A percentile compares a stretch with the other conserved stretches of the same genome.
These are phyloP conservation scores for Xiphorhynchus elegans DNA, from an alignment of 2,113 vertebrate genomes.

Conservation along the genomic window DNA sequence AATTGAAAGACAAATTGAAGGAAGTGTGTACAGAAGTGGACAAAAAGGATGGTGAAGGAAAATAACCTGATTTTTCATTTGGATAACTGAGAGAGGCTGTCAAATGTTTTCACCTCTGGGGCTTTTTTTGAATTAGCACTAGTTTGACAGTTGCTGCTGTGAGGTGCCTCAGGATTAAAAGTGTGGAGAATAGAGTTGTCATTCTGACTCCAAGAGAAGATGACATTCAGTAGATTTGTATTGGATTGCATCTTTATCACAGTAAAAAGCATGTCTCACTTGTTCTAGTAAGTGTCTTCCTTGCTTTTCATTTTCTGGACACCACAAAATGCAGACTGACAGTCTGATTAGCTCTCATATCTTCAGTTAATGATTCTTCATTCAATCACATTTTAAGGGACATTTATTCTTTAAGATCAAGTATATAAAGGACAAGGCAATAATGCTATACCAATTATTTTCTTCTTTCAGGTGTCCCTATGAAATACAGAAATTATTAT, in stretches of 20 bases:
- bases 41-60: not conserved
- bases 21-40: not conserved
- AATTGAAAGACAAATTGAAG: not conserved
- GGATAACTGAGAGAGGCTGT: slow-evolving; percentile 44
- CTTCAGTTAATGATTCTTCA: slow-evolving; percentile 45
- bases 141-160: slow-evolving; percentile 66
- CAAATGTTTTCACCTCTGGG: slow-evolving; percentile 34
- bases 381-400: slow-evolving; percentile 38
- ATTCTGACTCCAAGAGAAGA: slow-evolving; percentile 63
- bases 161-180: slow-evolving; percentile 68
- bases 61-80: slow-evolving; percentile 48
- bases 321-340: slow-evolving; percentile 53
- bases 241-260: slow-evolving; percentile 59
- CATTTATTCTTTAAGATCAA: not conserved
- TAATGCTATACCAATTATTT: not conserved
- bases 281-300: slow-evolving; percentile 51
- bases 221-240: slow-evolving; percentile 59
- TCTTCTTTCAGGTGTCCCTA: not conserved
- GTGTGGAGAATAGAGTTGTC: slow-evolving; percentile 64
- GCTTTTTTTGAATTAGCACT: slow-evolving; percentile 66
- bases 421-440: not conserved
- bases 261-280: slow-evolving; percentile 45
- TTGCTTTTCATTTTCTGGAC: slow-evolving; percentile 19
- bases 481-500: slow-evolving; percentile 31
- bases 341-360: slow-evolving; percentile 50